A percentile compares a stretch with the other conserved stretches of the same genome.
Conservation (phyloP, 2,888 invertebrate genomes). For the Hecatera dysodea region DNA sequence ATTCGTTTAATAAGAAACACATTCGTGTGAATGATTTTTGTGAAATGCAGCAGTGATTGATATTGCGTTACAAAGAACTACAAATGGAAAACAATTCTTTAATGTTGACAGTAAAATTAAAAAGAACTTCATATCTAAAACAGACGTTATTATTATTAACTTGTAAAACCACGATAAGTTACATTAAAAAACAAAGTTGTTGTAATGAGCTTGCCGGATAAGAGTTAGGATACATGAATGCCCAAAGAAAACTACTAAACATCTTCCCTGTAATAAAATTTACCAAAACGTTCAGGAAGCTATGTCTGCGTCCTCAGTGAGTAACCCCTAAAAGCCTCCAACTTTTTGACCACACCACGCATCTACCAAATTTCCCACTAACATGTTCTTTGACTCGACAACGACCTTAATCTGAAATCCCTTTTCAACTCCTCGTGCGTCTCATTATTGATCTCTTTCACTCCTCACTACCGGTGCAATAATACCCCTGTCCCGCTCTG, state of each 20-base stretch:
- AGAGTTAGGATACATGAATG: not conserved
- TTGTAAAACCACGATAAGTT: too few species aligned
- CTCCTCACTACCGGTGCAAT: conserved; percentile 91
- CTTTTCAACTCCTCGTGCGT: conserved; percentile 91
- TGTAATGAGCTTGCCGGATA: not conserved
- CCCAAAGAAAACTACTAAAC: not conserved
- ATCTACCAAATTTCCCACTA: conserved; percentile 79
- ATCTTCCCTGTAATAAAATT: not conserved
- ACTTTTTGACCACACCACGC: conserved; percentile 36
- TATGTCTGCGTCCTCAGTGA: conserved; percentile 33
- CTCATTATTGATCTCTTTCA: conserved; percentile 91
- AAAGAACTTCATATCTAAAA: too few species aligned
- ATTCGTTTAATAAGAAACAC: too few species aligned
- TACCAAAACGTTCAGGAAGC: not conserved
- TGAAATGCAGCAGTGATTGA: too few species aligned
- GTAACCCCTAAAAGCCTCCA: conserved; percentile 1
- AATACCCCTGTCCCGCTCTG: conserved; percentile 78
- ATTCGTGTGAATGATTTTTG: too few species aligned
- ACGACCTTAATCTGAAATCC: conserved; percentile 91
- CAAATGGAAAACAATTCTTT: too few species aligned
- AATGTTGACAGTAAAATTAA: too few species aligned
- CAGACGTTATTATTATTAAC: too few species aligned
- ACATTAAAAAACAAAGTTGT: too few species aligned
- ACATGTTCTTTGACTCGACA: conserved; percentile 87
- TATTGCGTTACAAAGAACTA: too few species aligned